Percentiles rank a stretch among this genome's conserved stretches.
phyloP scores from a whole-genome alignment of 2,113 vertebrate genomes.

The Pipa parva region DNA sequence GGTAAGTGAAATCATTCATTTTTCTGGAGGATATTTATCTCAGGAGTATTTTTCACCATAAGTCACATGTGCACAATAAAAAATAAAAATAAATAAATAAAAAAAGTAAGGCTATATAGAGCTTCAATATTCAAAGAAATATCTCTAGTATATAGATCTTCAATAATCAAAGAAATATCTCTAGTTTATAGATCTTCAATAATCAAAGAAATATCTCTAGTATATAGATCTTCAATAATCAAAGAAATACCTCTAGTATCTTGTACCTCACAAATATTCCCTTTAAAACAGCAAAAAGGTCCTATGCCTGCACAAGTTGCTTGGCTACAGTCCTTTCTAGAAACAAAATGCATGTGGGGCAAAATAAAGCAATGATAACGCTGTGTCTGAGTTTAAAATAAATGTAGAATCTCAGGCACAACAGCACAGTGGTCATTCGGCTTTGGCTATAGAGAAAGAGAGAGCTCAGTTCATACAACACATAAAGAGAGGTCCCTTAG shows the following conservation, averaged over 20 bases:
- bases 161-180: no score
- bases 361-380: constrained; percentile 18
- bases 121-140: no score
- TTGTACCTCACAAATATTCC: neutral
- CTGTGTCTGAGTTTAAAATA: constrained; percentile 25
- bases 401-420: constrained; percentile 28
- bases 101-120: constrained; percentile 33
- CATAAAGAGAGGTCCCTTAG: constrained; percentile 4
- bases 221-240: neutral
- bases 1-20: neutral
- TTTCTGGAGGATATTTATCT: neutral
- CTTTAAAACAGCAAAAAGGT: neutral
- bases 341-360: neutral
- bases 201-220: neutral
- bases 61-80: neutral
- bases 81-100: constrained; percentile 1
- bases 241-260: neutral
- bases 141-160: no score
- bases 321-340: constrained; percentile 5
- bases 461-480: constrained; percentile 20
- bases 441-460: constrained; percentile 40
- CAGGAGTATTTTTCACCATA: neutral
- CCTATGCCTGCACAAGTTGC: neutral
- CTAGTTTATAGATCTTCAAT: no score
- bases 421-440: constrained; percentile 41